Evolutionary conservation across 1,140 invertebrate genomes (phyloP), one percentile per base, ranked within the genome.

Genomic region (Diorhabda sublineata): DNA sequence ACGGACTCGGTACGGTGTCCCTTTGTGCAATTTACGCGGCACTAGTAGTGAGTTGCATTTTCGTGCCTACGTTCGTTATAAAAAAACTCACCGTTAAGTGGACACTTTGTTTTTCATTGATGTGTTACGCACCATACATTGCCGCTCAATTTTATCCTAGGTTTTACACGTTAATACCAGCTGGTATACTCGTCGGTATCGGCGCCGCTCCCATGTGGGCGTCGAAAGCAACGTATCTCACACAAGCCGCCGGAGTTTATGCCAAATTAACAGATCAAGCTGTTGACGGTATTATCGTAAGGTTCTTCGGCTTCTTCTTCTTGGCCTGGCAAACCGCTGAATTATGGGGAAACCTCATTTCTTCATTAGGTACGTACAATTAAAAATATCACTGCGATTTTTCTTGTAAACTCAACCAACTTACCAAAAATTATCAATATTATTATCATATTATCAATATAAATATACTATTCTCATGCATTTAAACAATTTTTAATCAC

Each of bases 221-320:
- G 1, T 94, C 96, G 3, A 95, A 98, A 81, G 96, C 95, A 62
- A 95, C 94, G 0, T 99, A 98, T 79, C 84, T 99, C 4, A 98
- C 96, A 0, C 93, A 98, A 81, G 91, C 91, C 4, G 95, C 93
- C 26, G 91, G 92, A 58, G 91, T 96, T 70, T 94, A 94, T 82
- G 92, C 92, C 3, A 93, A 94, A 77, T 83, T 95, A 57, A 93
- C 92, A 8, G 93, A 94, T 71, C 91, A 96, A 76, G 86, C 91
- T 0, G 89, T 92, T 4, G 94, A 97, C 79, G 92, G 91, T 4
- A 93, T 97, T 71, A 93, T 98, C 65, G 94, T 96, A 56, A 82
- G 94, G 74, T 98, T 98, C 87, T 99, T 98, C 82, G 97, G 97
- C 42, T 94, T 98, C 85, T 99, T 99, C 88, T 98, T 98, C 84